Evolutionary conservation across 2,888 invertebrate species (phyloP).

Genomic region (Adelognathus sp.): DNA sequence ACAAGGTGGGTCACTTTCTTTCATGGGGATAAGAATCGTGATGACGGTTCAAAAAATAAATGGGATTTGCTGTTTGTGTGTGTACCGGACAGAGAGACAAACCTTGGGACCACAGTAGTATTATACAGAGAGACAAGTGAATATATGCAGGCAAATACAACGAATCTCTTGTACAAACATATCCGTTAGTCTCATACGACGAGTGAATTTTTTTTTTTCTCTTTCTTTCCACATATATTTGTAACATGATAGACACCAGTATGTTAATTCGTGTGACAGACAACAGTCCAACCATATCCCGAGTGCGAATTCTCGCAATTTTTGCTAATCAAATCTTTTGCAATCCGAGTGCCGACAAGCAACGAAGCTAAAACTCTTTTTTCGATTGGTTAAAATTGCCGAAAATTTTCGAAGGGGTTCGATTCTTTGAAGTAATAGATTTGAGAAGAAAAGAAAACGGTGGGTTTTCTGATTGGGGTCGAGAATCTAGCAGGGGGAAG

Average conservation of each 20-base stretch:
- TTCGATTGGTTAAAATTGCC: slow-evolving; percentile 72
- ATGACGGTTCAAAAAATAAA: slow-evolving; percentile 17
- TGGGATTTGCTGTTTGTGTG: slow-evolving; percentile 42
- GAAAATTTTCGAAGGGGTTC: slow-evolving; percentile 42
- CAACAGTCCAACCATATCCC: slow-evolving; percentile 4
- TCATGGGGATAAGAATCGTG: slow-evolving; percentile 19
- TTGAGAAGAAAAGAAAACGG: slow-evolving; percentile 21
- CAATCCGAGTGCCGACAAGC: slow-evolving; percentile 23
- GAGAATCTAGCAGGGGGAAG: slow-evolving; percentile 19
- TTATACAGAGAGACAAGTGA: slow-evolving; percentile 56
- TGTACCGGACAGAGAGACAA: slow-evolving; percentile 47
- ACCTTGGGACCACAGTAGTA: slow-evolving; percentile 47
- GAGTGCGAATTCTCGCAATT: slow-evolving; percentile 42
- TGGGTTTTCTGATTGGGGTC: slow-evolving; percentile 5
- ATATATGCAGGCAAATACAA: slow-evolving; percentile 71
- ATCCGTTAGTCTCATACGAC: slow-evolving; percentile 52
- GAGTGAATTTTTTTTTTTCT: slow-evolving; percentile 23
- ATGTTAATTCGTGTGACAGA: not conserved
- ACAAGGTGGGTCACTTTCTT: not conserved
- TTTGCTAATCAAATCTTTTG: not conserved
- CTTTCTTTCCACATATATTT: too few species aligned
- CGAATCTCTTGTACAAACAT: slow-evolving; percentile 63
- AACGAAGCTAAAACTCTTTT: slow-evolving; percentile 59
- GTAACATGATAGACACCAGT: not conserved
- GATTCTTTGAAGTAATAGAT: slow-evolving; percentile 11